phyloP scores from a whole-genome alignment of 2,113 vertebrate genomes.

The Azemiops feae region DNA sequence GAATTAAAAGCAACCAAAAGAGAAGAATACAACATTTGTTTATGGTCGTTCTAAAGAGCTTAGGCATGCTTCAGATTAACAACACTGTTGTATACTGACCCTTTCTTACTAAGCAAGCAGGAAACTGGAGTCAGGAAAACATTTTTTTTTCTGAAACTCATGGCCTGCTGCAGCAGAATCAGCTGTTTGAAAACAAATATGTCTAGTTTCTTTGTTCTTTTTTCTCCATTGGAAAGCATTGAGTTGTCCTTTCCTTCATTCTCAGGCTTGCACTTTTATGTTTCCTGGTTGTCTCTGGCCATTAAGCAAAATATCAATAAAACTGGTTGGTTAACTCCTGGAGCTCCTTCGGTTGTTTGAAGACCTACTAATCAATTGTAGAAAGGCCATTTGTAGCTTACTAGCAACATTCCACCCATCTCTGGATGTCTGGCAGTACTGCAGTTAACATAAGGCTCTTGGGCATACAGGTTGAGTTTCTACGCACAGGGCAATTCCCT shows the following conservation, averaged over 20 bases:
- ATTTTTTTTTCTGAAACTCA: too few species aligned
- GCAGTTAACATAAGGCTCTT: slow-evolving; percentile 12
- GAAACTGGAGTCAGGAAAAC: background rate
- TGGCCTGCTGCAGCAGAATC: background rate
- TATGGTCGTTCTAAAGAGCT: background rate
- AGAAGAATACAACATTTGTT: background rate
- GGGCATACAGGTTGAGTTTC: slow-evolving; percentile 17
- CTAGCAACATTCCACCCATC: background rate
- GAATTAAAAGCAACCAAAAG: background rate
- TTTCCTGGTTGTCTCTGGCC: background rate
- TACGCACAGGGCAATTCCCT: background rate
- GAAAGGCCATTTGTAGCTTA: background rate
- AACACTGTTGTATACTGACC: background rate
- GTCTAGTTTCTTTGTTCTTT: background rate
- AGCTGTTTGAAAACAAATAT: background rate
- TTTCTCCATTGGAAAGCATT: background rate
- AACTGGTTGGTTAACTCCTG: background rate
- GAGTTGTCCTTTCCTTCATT: background rate
- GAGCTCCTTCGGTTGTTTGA: background rate
- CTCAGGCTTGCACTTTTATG: background rate
- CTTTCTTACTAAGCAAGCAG: background rate
- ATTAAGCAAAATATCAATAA: background rate
- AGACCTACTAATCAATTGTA: background rate
- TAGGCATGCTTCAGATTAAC: background rate
- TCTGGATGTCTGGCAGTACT: slow-evolving; percentile 17